Conservation (phyloP, 2,888 invertebrate genomes). For the Steromphala cineraria region DNA sequence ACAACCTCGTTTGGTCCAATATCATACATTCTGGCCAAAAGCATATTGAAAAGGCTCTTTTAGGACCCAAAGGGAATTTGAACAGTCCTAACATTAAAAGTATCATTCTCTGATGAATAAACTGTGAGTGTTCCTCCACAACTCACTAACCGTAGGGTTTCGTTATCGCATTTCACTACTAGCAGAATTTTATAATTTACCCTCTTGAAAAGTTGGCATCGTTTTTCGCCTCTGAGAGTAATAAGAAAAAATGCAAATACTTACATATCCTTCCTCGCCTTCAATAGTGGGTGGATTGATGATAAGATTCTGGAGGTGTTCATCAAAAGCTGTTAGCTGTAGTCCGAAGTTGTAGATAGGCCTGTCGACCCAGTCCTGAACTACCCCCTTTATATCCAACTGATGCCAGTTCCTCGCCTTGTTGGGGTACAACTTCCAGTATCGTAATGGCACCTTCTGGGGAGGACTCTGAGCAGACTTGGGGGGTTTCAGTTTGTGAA, state of each 20-base stretch:
- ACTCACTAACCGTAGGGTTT: no score
- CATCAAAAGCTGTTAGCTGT: constrained; percentile 52
- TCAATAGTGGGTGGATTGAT: constrained; percentile 49
- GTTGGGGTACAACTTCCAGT: constrained; percentile 24
- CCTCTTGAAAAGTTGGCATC: no score
- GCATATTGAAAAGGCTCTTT: no score
- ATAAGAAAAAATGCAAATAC: constrained; percentile 28
- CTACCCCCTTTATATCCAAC: constrained; percentile 50
- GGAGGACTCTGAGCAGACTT: constrained; percentile 6
- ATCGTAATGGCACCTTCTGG: background rate
- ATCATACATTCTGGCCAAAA: no score
- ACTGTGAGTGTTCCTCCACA: no score
- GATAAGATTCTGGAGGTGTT: constrained; percentile 49
- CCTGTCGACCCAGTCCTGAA: constrained; percentile 54
- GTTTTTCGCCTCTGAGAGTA: no score
- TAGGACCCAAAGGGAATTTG: no score
- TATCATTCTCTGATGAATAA: no score
- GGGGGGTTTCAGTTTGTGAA: constrained; percentile 41
- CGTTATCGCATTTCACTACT: no score
- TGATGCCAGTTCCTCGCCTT: constrained; percentile 59
- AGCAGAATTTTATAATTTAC: no score
- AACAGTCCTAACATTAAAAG: no score
- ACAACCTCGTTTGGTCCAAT: no score
- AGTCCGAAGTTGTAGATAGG: constrained; percentile 56
- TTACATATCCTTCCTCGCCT: constrained; percentile 56